Base-by-base conservation (phyloP, 2,797 vertebrate genomes). In the Atherinosoma microstoma region DNA sequence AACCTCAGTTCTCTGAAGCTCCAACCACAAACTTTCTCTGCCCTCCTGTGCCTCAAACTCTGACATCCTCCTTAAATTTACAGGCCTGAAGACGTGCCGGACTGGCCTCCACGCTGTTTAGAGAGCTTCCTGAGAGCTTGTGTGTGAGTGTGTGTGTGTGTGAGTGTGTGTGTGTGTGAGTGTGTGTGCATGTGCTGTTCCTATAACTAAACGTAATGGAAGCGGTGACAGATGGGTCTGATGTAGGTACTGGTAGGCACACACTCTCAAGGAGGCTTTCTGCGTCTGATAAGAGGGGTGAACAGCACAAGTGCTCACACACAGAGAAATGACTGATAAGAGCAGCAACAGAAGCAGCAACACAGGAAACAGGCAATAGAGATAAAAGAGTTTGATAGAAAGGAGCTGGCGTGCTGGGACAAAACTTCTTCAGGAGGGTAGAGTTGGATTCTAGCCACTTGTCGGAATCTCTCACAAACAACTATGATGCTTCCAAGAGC, bases 211-310 rank as follows among this genome's bases (percentile, higher is more conserved):
- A 82, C 85, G 20, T 77, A 84, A 86, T 85, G 79, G 82, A 87
- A 86, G 84, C 83, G 13, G 47, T 90, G 87, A 94, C 94, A 92
- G 92, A 90, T 87, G 80, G 87, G 67, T 86, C 77, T 88, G 93
- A 94, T 94, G 92, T 93, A 84, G 0, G 0, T 0, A 64, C 54
- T 2, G 83, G 74, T 87, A 85, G 88, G 83, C 78, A 90, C 90
- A 89, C 81, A 87, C 45, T 45, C 85, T 86, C 82, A 84, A 87
- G 79, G 67, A 34, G 88, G 83, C 83, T 72, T 64, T 75, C 56
- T 69, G 35, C 57, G 75, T 70, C 82, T 84, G 93, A 92, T 93
- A 92, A 93, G 82, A 74, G 38, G 63, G 45, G 30, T 15, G 40
- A 85, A 82, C 76, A 78, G 70, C 66, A 30, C 60, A 70, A 63